phyloP scores from a whole-genome alignment of 2,113 vertebrate genomes.

The Rhadina sibilatrix region DNA sequence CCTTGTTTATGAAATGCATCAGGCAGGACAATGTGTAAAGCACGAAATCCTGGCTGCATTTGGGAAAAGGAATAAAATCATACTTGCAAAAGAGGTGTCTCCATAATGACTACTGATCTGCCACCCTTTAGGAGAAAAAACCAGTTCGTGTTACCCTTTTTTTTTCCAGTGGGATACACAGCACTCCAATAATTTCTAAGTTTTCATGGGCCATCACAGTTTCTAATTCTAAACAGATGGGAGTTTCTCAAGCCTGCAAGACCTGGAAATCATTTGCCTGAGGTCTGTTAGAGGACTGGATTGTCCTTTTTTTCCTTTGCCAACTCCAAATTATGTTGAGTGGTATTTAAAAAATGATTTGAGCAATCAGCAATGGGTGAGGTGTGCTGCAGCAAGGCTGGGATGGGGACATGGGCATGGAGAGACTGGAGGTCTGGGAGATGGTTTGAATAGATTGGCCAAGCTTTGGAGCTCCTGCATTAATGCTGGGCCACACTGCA shows the following conservation, averaged over 20 bases:
- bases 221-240: not conserved
- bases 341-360: not conserved
- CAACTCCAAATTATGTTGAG: not conserved
- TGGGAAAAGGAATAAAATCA: not conserved
- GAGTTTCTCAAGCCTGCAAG: not conserved
- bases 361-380: not conserved
- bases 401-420: not conserved
- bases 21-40: rapidly evolving
- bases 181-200: not conserved
- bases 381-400: not conserved
- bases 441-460: not conserved
- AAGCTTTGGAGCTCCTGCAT: not conserved
- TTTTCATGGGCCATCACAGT: not conserved
- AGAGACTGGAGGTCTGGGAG: not conserved
- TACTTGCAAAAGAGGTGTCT: not conserved
- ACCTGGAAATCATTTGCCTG: not conserved
- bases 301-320: not conserved
- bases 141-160: not conserved
- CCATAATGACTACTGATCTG: not conserved
- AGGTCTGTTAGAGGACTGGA: not conserved
- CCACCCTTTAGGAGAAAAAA: not conserved
- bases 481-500: not conserved
- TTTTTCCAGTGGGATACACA: not conserved
- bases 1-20: not conserved
- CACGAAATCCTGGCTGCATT: not conserved